Evolutionary conservation across 2,888 invertebrate genomes (phyloP).

Genomic region (Arenicola marina): DNA sequence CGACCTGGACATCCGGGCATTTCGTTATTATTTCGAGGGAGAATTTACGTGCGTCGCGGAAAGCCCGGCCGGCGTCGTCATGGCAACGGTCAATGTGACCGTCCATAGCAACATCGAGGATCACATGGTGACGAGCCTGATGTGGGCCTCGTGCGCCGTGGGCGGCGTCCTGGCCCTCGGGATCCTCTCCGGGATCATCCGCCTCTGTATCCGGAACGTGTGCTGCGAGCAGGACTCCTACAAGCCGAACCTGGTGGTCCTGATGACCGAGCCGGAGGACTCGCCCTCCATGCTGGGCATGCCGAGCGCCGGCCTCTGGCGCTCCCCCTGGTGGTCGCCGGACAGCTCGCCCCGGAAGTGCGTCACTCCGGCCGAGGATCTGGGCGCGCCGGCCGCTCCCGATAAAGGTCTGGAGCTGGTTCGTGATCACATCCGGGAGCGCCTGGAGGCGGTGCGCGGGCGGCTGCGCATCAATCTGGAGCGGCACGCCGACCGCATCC

Average conservation of each 20-base stretch:
- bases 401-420: slow-evolving; percentile 4
- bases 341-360: not conserved
- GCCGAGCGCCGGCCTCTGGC: no score
- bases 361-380: slow-evolving; percentile 36
- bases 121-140: slow-evolving; percentile 35
- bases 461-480: slow-evolving; percentile 45
- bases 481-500: slow-evolving; percentile 44
- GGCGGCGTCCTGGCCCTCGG: slow-evolving; percentile 37
- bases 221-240: not conserved
- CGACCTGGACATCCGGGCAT: not conserved
- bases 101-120: slow-evolving; percentile 28
- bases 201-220: slow-evolving; percentile 9
- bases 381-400: not conserved
- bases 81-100: slow-evolving; percentile 31
- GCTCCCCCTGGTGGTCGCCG: slow-evolving; percentile 19
- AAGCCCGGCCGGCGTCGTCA: slow-evolving; percentile 35
- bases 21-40: slow-evolving; percentile 9
- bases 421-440: slow-evolving; percentile 39
- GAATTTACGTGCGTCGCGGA: slow-evolving; percentile 16
- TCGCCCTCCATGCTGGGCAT: no score
- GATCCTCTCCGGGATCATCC: slow-evolving; percentile 39
- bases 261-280: not conserved
- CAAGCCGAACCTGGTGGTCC: not conserved
- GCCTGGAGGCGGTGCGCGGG: slow-evolving; percentile 47
- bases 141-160: slow-evolving; percentile 38